These are phyloP conservation scores for Muntiacus muntjak DNA, from an alignment of 2,113 vertebrate genomes.

Conservation along the genomic window DNA sequence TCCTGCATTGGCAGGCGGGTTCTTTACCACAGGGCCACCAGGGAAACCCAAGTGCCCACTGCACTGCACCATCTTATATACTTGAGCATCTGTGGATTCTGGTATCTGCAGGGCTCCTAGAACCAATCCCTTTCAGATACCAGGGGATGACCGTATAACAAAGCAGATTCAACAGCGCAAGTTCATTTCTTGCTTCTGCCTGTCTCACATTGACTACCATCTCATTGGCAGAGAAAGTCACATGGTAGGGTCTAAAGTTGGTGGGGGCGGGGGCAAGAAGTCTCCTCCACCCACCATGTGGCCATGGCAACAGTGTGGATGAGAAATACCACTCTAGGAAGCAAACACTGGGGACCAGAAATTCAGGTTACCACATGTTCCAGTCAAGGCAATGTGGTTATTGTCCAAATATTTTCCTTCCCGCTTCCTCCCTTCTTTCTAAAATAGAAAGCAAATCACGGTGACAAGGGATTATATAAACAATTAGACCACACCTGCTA, in stretches of 20 bases:
- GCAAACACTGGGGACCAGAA: background rate
- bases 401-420: background rate
- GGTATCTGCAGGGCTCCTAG: background rate
- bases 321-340: background rate
- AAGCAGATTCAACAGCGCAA: background rate
- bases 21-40: background rate
- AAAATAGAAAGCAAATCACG: background rate
- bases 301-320: background rate
- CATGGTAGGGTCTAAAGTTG: background rate
- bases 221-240: background rate
- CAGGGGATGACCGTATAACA: background rate
- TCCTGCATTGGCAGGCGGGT: background rate
- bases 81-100: background rate
- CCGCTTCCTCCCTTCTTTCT: background rate
- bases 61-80: background rate
- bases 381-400: background rate
- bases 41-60: background rate
- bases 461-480: background rate
- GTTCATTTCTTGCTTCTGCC: background rate
- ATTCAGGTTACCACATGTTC: background rate
- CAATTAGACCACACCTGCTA: background rate
- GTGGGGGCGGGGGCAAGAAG: background rate
- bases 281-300: fast-evolving
- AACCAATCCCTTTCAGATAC: background rate
- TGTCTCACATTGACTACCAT: fast-evolving